Base-by-base conservation (phyloP, 2,888 invertebrate species). In the Aspidapion aeneum region DNA sequence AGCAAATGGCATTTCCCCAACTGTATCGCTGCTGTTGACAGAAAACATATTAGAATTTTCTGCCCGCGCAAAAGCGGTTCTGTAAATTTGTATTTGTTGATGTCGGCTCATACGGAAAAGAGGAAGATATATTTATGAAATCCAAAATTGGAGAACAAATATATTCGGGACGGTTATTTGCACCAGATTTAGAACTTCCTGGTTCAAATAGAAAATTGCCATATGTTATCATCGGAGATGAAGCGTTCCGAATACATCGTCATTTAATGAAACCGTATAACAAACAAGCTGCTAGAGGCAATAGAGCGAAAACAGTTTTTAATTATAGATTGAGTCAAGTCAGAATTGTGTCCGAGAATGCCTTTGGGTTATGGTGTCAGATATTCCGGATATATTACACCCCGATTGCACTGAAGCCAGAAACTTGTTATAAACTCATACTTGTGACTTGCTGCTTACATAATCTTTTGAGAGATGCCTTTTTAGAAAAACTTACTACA, bases 261-360 rank as follows among this genome's bases (percentile, higher is more conserved):
- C 60, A 60, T 55, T 5, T 60, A n/a, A 16, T 60, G 21, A 60
- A 60, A 55, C 60, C 55, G 17, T 60, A 35, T 20, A 9, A n/a
- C 21, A 22, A 52, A 55, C 18, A 21, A 9, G 20, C 48, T 35
- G 60, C 60, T 21, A 21, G 18, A 18, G 16, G 7, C 12, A 61
- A 68, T 21, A 48, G 57, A n/a, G 35, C 18, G 21, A 69, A 67
- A 51, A 22, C 60, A 18, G 54, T 69, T 48, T 69, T 62, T 60
- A 69, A 69, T 59, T 69, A 69, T 56, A 21, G 69, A 21, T 62
- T 63, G 9, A 62, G 62, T 51, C 58, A 66, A 52, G 66, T 67
- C 9, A 52, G 69, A 60, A 57, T 68, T 62, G 64, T 63, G 21
- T 61, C 63, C 1, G 69, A 70, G 69, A 70, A 70, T 65, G 68